Evolutionary conservation across 1,140 invertebrate species (phyloP), one percentile per base, ranked within the genome.

Genomic region (Nephila pilipes): DNA sequence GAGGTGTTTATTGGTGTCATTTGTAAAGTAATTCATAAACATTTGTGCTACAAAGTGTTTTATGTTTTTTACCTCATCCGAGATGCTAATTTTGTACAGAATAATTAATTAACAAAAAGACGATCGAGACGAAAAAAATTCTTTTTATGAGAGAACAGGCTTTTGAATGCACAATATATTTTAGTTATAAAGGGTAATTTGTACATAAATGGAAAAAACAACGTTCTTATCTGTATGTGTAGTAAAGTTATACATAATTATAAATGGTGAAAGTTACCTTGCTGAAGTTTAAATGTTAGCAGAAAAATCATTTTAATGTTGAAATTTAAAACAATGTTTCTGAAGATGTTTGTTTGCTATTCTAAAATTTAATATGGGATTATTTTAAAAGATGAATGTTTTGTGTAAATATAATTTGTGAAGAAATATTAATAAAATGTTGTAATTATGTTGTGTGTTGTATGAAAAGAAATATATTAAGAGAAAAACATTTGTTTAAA

Each of bases 161-260:
- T 92, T 92, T 92, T 69, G 58, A 85, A 92, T 92, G 90, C 90
- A 92, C 90, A 92, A 92, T 92, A 85, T 85, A 92, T 92, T 92
- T 92, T 92, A 92, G 25, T 92, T 92, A 85, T 29, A 79, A 92
- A 85, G 32, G 12, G 29, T 20, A 80, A 85, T 85, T 69, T 85
- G 81, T 92, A 92, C 18, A 81, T 90, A 90, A 75, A n/a, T 32
- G n/a, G 20, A 54, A n/a, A 36, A 46, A 46, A n/a, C 54, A 85
- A 89, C 36, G 60, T 81, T 79, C 65, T 79, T 79, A 89, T 75
- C 69, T 87, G 22, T 65, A 65, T 46, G 20, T 89, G 87, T 89
- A 79, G 69, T 32, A 81, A 75, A 89, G 38, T 32, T 75, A 75
- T 75, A 75, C 29, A 75, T 75, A 75, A 75, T 79, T 89, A 75